phyloP scores from a whole-genome alignment of 2,888 invertebrate genomes.

The Hanleya hanleyi region DNA sequence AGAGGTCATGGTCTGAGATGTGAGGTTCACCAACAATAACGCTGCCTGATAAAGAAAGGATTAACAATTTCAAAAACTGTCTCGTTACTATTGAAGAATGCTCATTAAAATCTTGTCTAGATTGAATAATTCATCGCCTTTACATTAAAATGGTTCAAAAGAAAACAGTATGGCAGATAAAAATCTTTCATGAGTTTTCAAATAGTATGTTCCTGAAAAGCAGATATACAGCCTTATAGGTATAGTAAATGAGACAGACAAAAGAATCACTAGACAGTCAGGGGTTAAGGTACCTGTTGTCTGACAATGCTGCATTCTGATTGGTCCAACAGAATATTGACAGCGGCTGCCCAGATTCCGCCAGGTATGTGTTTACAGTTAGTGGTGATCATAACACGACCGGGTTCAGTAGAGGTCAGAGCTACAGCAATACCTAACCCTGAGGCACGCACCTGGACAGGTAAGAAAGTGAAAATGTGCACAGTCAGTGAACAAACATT shows the following conservation, averaged over 20 bases:
- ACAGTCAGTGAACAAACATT: not conserved
- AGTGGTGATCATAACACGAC: conserved; percentile 63
- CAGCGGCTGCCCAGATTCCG: conserved; percentile 71
- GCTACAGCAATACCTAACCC: conserved; percentile 70
- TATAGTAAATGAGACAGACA: too few species aligned
- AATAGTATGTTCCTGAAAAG: too few species aligned
- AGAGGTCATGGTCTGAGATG: conserved; percentile 64
- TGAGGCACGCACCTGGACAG: conserved; percentile 66
- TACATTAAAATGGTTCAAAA: too few species aligned
- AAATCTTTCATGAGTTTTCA: too few species aligned
- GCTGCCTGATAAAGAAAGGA: conserved; percentile 68
- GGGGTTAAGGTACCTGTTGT: conserved; percentile 72
- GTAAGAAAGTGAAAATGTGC: not conserved
- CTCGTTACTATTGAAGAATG: too few species aligned
- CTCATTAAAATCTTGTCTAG: too few species aligned
- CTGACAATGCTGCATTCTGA: conserved; percentile 71
- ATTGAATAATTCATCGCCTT: too few species aligned
- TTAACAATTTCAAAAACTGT: too few species aligned
- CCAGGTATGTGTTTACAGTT: conserved; percentile 71
- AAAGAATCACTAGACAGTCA: too few species aligned
- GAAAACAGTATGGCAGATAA: too few species aligned
- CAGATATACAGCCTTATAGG: too few species aligned
- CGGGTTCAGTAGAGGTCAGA: conserved; percentile 65
- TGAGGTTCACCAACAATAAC: conserved; percentile 65
- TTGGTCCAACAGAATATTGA: conserved; percentile 68